Conservation (phyloP, 2,888 invertebrate species). For the Liopterus haemorrhoidalis region DNA sequence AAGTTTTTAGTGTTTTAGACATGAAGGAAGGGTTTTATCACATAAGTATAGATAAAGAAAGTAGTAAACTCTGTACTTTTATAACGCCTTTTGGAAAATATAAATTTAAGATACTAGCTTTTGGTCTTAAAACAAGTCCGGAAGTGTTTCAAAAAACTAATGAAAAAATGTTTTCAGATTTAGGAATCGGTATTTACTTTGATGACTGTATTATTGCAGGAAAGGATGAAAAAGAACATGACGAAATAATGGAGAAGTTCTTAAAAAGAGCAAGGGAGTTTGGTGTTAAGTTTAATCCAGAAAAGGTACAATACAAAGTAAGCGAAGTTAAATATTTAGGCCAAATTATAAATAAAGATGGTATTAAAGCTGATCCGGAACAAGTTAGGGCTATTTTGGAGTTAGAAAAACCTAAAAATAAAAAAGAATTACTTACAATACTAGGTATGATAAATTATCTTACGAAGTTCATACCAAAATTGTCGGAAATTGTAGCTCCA, state of each 20-base stretch:
- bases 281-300: slow-evolving; percentile 18
- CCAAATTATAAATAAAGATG: slow-evolving; percentile 9
- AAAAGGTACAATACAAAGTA: slow-evolving; percentile 18
- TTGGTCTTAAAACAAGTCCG: slow-evolving; percentile 30
- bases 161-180: slow-evolving; percentile 30
- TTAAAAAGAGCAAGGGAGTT: slow-evolving; percentile 13
- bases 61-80: slow-evolving; percentile 17
- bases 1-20: slow-evolving; percentile 23
- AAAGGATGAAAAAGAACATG: slow-evolving; percentile 22
- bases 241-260: slow-evolving; percentile 12
- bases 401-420: slow-evolving; percentile 15
- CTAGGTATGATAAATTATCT: slow-evolving; percentile 22
- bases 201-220: slow-evolving; percentile 32
- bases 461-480: not conserved
- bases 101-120: slow-evolving; percentile 31
- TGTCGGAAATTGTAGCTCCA: not conserved
- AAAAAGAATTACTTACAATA: slow-evolving; percentile 25
- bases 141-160: slow-evolving; percentile 32
- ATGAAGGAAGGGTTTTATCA: slow-evolving; percentile 27
- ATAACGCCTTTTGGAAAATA: slow-evolving; percentile 28
- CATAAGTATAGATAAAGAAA: slow-evolving; percentile 9
- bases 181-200: slow-evolving; percentile 32
- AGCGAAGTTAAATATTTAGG: slow-evolving; percentile 26
- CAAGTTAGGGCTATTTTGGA: slow-evolving; percentile 9
- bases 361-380: slow-evolving; percentile 7